These are phyloP conservation scores for Odontomyia ornata DNA, from an alignment of 2,888 invertebrate species.

Conservation along the genomic window DNA sequence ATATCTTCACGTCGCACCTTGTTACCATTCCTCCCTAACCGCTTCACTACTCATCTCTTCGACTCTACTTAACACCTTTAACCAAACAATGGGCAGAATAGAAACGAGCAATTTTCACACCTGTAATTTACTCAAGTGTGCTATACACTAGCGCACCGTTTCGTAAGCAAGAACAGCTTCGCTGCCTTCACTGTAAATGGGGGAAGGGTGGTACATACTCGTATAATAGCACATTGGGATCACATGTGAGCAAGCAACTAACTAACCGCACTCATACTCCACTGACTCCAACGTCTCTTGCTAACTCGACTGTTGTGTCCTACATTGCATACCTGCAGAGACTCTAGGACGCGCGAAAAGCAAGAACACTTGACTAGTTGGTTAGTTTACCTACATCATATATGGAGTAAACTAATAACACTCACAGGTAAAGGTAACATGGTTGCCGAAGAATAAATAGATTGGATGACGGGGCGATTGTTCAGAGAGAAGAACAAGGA, in stretches of 20 bases:
- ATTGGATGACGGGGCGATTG: background rate
- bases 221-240: too few species aligned
- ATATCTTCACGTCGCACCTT: background rate
- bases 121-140: conserved; percentile 29
- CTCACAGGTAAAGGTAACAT: background rate
- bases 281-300: too few species aligned
- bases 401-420: conserved; percentile 24
- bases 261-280: too few species aligned
- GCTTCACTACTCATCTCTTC: too few species aligned
- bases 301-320: background rate
- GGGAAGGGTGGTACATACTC: too few species aligned
- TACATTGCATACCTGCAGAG: background rate
- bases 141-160: conserved; percentile 2
- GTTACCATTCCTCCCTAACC: background rate
- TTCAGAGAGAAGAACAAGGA: background rate
- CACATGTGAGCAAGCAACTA: too few species aligned
- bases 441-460: background rate
- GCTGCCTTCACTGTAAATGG: too few species aligned
- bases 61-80: conserved; percentile 7
- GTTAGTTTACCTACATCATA: conserved; percentile 1
- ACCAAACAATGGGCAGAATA: conserved; percentile 18
- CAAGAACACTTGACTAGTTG: conserved; percentile 1
- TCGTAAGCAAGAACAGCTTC: background rate
- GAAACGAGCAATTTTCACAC: conserved; percentile 23
- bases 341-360: background rate